Evolutionary conservation across 2,113 vertebrate species (phyloP), one percentile per base, ranked within the genome.

Genomic region (Aegotheles bennettii): DNA sequence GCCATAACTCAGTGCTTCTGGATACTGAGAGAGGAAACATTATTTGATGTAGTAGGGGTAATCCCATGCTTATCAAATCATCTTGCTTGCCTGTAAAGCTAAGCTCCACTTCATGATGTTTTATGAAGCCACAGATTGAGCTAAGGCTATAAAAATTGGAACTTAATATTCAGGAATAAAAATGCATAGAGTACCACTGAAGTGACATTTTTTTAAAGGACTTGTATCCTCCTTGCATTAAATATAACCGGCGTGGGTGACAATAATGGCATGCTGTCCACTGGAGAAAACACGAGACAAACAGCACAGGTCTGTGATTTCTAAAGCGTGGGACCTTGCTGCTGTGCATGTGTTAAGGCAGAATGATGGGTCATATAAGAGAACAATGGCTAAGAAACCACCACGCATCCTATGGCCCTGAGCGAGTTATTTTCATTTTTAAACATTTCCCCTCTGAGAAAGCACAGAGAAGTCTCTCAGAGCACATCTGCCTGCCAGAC

Each of bases 91-190:
- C 87, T 86, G 77, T 86, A 95, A 95, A 96, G 80, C 91, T 75
- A 53, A 96, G 75, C 87, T 94, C 82, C 87, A 89, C 78, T 96
- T 96, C 86, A 92, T 68, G 93, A 43, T 89, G 93, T 88, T 95
- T 95, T 93, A 96, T 96, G 96, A 96, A 91, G 94, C 87, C 79
- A 56, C 82, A 91, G 93, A 93, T 56, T 53, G 51, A 95, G 91
- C 90, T 86, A 61, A 89, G 83, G 90, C 95, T 85, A 90, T 96
- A 96, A 96, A 96, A 97, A 95, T 82, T 80, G 92, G 59, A 74
- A 74, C 70, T 96, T 96, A 96, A 96, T 89, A 96, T 93, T 96
- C 95, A 89, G 89, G 80, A 94, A 95, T 94, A 82, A 84, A 97
- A 95, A 95, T 90, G 86, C 83, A 90, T 45, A 53, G 69, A 84